Conservation (phyloP, 1,140 invertebrate genomes). For the Caenorhabditis inopinata region DNA sequence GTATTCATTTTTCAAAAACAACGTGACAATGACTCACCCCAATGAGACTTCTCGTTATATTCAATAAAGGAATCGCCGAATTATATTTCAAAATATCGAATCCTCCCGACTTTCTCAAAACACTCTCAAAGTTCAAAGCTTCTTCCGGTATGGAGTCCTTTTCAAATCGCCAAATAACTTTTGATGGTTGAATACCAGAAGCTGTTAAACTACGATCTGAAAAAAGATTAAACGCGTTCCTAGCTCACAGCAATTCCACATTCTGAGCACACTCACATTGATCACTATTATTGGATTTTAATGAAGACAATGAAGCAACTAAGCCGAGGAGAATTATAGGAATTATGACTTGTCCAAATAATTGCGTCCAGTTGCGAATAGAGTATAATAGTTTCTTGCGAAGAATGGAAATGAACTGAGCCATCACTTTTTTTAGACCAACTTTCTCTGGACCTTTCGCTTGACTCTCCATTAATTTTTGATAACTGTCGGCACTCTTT, state of each 20-base stretch:
- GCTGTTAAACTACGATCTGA: background rate
- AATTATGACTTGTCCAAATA: slow-evolving; percentile 29
- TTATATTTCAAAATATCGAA: background rate
- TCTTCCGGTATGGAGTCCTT: background rate
- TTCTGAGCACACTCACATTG: background rate
- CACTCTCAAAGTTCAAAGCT: background rate
- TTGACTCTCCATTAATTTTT: slow-evolving; percentile 10
- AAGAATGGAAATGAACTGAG: slow-evolving; percentile 32
- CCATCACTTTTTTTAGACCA: background rate
- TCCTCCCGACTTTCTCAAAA: background rate
- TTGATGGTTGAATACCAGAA: background rate
- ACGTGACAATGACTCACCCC: background rate
- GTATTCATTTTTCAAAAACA: background rate
- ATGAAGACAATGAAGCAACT: background rate
- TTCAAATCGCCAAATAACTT: background rate
- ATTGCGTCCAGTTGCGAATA: slow-evolving; percentile 29
- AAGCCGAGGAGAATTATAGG: slow-evolving; percentile 31
- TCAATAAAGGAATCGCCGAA: background rate
- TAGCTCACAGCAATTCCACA: too few relatives aligned
- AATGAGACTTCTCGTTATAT: background rate
- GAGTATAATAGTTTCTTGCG: slow-evolving; percentile 23
- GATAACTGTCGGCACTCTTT: slow-evolving; percentile 6
- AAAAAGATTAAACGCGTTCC: background rate
- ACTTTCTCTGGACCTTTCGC: background rate
- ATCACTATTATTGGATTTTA: slow-evolving; percentile 23